A percentile compares a stretch with the other conserved stretches of the same genome.
These are phyloP conservation scores for Anodontia alba DNA, from an alignment of 2,888 invertebrate species.

Conservation along the genomic window DNA sequence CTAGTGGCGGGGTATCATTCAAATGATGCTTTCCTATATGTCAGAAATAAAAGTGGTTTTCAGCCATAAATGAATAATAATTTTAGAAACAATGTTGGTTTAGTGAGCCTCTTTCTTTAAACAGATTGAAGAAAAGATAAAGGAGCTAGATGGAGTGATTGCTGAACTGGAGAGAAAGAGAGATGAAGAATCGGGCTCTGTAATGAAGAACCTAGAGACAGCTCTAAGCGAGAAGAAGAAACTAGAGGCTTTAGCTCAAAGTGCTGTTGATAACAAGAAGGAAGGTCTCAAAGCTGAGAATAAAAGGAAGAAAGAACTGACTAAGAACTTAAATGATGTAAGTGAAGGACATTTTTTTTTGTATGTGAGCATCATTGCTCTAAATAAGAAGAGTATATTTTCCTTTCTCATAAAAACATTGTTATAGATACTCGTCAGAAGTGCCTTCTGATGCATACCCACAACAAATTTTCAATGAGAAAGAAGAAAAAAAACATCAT, in stretches of 20 bases:
- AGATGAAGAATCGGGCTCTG: constrained; percentile 90
- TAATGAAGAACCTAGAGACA: constrained; percentile 88
- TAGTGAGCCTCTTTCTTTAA: not conserved
- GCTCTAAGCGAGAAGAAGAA: constrained; percentile 89
- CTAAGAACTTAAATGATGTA: constrained; percentile 89
- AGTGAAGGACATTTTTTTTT: constrained; percentile 28
- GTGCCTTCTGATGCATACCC: too few species aligned
- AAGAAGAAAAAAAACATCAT: too few species aligned
- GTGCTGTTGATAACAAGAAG: constrained; percentile 88
- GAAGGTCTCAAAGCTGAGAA: constrained; percentile 89
- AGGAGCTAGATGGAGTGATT: constrained; percentile 87
- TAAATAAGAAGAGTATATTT: too few species aligned
- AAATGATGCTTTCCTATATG: too few species aligned
- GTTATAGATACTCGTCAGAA: too few species aligned
- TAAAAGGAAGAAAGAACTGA: constrained; percentile 89
- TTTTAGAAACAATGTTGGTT: too few species aligned
- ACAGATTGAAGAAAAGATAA: constrained; percentile 86
- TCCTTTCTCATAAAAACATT: too few species aligned
- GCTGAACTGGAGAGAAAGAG: constrained; percentile 88
- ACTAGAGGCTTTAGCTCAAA: constrained; percentile 88
- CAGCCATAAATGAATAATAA: too few species aligned
- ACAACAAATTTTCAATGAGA: too few species aligned
- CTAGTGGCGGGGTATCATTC: too few species aligned
- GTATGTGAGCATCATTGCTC: too few species aligned
- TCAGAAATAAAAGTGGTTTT: too few species aligned